Percentiles rank a stretch among this genome's conserved stretches.
Conservation (phyloP, 2,797 vertebrate genomes). For the Malurus leucopterus region DNA sequence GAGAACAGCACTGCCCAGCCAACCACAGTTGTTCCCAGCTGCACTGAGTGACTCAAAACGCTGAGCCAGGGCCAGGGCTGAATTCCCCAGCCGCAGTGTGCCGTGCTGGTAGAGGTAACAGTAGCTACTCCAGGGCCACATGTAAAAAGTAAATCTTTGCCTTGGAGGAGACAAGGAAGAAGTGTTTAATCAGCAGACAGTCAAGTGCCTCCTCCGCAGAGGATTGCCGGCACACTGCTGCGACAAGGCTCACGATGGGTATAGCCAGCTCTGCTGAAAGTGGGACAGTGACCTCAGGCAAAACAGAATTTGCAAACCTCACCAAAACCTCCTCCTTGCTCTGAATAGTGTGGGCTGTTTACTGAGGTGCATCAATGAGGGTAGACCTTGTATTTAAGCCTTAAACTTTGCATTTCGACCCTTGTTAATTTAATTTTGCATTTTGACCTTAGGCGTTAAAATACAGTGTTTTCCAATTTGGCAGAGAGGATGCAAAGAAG, state of each 20-base stretch:
- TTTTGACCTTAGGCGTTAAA: not conserved
- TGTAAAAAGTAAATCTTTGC: conserved; percentile 54
- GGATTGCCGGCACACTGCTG: conserved; percentile 8
- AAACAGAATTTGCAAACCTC: conserved; percentile 15
- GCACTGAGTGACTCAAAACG: not conserved
- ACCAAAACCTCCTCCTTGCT: not conserved
- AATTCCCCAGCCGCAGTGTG: not conserved
- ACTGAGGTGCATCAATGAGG: not conserved
- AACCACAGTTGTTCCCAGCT: accelerated
- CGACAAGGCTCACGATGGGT: not conserved
- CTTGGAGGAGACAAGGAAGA: conserved; percentile 22
- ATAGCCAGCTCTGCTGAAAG: not conserved
- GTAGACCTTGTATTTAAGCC: not conserved
- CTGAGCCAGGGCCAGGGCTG: accelerated
- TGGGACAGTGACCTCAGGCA: conserved; percentile 39
- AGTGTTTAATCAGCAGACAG: conserved; percentile 50
- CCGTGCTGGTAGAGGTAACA: not conserved
- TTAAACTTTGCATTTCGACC: not conserved
- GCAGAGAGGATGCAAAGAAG: not conserved
- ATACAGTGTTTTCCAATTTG: not conserved
- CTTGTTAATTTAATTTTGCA: not conserved
- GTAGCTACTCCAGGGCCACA: conserved; percentile 9
- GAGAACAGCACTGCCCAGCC: not conserved
- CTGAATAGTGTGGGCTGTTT: not conserved
- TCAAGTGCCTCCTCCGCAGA: conserved; percentile 6